A percentile compares a stretch with the other conserved stretches of the same genome.
Evolutionary conservation across 2,888 invertebrate genomes (phyloP).

Genomic region (Nephrotoma guestfalica): DNA sequence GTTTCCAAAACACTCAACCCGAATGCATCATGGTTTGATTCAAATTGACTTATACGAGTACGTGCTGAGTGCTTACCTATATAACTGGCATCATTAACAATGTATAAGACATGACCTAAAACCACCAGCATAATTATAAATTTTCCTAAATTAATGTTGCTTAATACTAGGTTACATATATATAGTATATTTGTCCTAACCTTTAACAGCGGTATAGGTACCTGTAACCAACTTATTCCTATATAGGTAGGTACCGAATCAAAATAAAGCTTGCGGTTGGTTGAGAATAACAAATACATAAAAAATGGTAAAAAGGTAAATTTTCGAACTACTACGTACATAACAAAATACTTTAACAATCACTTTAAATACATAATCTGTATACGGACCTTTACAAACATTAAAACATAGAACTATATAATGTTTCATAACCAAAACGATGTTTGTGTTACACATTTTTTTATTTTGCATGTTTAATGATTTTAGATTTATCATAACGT

Average conservation of each 20-base stretch:
- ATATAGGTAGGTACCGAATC: not conserved
- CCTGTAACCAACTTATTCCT: not conserved
- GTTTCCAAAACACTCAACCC: not conserved
- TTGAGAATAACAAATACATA: not conserved
- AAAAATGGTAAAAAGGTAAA: not conserved
- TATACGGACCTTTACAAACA: not conserved
- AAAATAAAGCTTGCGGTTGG: not conserved
- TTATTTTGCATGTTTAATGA: not conserved
- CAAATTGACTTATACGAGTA: not conserved
- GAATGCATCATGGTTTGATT: not conserved
- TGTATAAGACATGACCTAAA: not conserved
- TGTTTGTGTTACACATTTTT: no score
- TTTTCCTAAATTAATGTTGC: not conserved
- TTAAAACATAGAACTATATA: not conserved
- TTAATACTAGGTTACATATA: not conserved
- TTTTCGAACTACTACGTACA: not conserved
- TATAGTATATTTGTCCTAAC: not conserved
- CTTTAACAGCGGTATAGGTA: not conserved
- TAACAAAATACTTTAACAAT: no score
- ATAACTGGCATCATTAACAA: not conserved
- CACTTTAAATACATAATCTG: not conserved
- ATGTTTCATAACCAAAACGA: not conserved
- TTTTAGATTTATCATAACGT: not conserved
- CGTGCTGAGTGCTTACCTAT: not conserved
- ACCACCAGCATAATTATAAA: not conserved